A percentile compares a stretch with the other conserved stretches of the same genome.
phyloP scores from a whole-genome alignment of 2,797 vertebrate species.

The Oreochromis mossambicus region DNA sequence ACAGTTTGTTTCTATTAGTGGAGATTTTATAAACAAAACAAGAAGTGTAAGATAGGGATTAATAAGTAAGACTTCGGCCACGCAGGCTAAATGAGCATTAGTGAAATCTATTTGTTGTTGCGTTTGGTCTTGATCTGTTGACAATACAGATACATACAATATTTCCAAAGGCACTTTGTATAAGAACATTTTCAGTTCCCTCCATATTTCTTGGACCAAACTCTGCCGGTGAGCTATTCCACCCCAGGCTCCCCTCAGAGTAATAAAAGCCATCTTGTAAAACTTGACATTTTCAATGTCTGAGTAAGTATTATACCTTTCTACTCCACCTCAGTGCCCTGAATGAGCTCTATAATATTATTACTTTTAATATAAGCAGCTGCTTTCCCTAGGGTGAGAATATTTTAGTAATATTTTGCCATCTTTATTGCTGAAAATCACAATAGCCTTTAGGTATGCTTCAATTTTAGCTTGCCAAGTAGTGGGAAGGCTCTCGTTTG shows the following conservation, averaged over 20 bases:
- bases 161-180: neutral
- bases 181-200: neutral
- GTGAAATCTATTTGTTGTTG: neutral
- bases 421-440: conserved; percentile 8
- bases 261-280: conserved; percentile 46
- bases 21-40: neutral
- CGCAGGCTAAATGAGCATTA: neutral
- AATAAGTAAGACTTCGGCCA: neutral
- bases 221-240: conserved; percentile 1
- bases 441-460: conserved; percentile 9
- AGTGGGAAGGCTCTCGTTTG: neutral
- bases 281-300: conserved; percentile 45
- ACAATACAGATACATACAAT: neutral
- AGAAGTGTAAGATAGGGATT: neutral
- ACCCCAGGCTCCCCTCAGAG: neutral
- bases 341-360: neutral
- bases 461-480: conserved; percentile 10
- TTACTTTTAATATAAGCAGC: conserved; percentile 1
- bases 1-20: neutral
- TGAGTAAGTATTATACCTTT: conserved; percentile 14
- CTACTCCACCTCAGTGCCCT: neutral
- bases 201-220: neutral
- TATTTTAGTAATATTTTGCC: conserved; percentile 5
- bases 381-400: conserved; percentile 16
- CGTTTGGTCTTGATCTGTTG: neutral